A percentile compares a stretch with the other conserved stretches of the same genome.
These are phyloP conservation scores for Drosophila helvetica DNA, from an alignment of 2,888 invertebrate species.

Conservation along the genomic window DNA sequence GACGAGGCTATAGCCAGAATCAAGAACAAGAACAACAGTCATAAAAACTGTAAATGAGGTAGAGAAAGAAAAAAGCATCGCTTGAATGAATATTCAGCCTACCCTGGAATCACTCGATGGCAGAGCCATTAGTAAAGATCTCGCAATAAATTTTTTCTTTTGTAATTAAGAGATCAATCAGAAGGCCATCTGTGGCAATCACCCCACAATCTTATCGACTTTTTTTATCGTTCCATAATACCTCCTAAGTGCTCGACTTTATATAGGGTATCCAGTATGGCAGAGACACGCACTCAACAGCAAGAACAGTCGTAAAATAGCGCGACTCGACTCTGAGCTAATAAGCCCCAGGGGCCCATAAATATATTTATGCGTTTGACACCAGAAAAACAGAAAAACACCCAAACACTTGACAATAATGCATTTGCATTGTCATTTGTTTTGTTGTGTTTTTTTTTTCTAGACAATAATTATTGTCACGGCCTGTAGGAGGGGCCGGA, in stretches of 20 bases:
- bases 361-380: conserved; percentile 50
- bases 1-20: conserved; percentile 23
- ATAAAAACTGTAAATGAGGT: conserved; percentile 37
- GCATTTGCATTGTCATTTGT: conserved; percentile 55
- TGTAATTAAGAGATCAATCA: neutral
- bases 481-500: conserved; percentile 11
- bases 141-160: neutral
- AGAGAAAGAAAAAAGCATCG: conserved; percentile 5
- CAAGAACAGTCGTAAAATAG: conserved; percentile 52
- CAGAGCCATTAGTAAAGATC: neutral
- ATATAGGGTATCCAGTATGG: neutral
- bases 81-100: conserved; percentile 8
- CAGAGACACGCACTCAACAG: conserved; percentile 13
- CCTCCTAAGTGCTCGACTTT: neutral
- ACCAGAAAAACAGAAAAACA: conserved; percentile 24
- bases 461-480: conserved; percentile 30
- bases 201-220: neutral
- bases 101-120: conserved; percentile 12
- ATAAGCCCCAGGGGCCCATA: conserved; percentile 43
- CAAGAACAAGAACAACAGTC: conserved; percentile 35
- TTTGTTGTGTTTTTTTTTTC: conserved; percentile 18
- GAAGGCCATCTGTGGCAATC: neutral
- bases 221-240: too few species aligned
- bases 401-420: conserved; percentile 62
- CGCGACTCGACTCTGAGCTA: conserved; percentile 55